Evolutionary conservation across 2,888 invertebrate species (phyloP), one percentile per base, ranked within the genome.

Genomic region (Caradrina clavipalpis): DNA sequence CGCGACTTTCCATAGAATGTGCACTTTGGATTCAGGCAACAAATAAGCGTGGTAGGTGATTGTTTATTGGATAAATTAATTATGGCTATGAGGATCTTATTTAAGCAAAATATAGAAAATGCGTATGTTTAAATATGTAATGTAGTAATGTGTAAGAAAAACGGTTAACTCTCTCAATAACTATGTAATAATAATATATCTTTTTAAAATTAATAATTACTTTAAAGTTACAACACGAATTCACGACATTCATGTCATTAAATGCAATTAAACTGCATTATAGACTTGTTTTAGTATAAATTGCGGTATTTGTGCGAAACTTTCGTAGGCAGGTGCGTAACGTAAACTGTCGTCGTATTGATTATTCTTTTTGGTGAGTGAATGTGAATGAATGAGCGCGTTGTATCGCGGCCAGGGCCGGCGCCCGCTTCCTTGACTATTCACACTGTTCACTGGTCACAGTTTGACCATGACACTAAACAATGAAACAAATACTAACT

Each of bases 321-420:
- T 59, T 65, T 69, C 26, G 35, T 35, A 55, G 22, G 35, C 8
- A 5, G 6, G 19, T 13, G 21, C 17, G 35, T 63, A 26, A 54
- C 39, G 63, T 76, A 57, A 11, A 17, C 5, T 45, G 15, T 56
- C 45, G 57, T 59, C 59, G 53, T 69, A 65, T 82, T 71, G 63
- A 75, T 73, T 70, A 64, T 78, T 77, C 22, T 73, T 77, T 81
- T 83, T 77, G 77, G 78, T 64, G 68, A 80, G 74, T 71, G 81
- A 83, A 81, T 78, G 81, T 75, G 78, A 82, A 84, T 87, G 87
- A 86, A 88, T 78, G 85, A 76, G 74, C 69, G 80, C 80, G 83
- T 81, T 82, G 73, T 78, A 86, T 81, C 81, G 86, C 83, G 87
- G 88, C 83, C 88, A 88, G 78, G 88, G 88, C 58, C 86, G 76